These are phyloP conservation scores for Felis chaus DNA, from an alignment of 2,113 vertebrate genomes.

Conservation along the genomic window DNA sequence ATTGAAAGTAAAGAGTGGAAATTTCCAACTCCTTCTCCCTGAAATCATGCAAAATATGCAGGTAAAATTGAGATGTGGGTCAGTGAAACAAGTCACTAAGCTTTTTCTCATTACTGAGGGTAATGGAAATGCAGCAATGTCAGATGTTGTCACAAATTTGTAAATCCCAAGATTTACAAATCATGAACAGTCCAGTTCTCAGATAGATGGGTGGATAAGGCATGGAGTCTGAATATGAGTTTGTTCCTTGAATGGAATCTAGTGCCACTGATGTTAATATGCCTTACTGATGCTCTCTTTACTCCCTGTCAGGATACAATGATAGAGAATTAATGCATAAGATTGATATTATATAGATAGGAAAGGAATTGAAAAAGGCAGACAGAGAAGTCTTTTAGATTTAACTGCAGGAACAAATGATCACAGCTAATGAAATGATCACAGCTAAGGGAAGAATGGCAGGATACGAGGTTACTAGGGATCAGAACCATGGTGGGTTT, in stretches of 20 bases:
- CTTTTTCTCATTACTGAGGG: neutral
- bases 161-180: neutral
- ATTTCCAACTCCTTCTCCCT: neutral
- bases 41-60: slow-evolving; percentile 10
- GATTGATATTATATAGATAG: neutral
- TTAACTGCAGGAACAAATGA: neutral
- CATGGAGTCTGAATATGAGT: neutral
- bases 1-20: neutral
- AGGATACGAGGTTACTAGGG: neutral
- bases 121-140: neutral
- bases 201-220: neutral
- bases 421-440: neutral
- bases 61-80: neutral
- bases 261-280: neutral
- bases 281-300: neutral
- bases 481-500: neutral
- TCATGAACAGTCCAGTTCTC: neutral
- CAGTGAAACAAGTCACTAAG: neutral
- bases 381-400: neutral
- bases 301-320: neutral
- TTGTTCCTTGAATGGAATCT: neutral
- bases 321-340: neutral
- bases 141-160: neutral
- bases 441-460: neutral
- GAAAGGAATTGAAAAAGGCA: neutral